phyloP scores from a whole-genome alignment of 2,113 vertebrate genomes.

The Urocitellus parryii region DNA sequence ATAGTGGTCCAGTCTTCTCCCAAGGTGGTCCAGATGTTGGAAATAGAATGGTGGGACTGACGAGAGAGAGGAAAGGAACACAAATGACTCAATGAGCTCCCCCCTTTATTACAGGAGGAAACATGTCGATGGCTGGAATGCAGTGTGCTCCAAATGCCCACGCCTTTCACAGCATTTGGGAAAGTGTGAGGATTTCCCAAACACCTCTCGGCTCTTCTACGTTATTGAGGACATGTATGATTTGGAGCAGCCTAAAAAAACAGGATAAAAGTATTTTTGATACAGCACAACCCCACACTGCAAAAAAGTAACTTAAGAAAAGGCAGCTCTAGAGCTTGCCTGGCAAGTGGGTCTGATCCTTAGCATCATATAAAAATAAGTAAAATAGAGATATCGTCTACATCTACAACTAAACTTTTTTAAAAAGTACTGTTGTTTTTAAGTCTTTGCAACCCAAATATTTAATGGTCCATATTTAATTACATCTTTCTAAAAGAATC shows the following conservation, averaged over 20 bases:
- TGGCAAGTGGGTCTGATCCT: too few species aligned
- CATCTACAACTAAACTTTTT: too few species aligned
- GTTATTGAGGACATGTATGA: not conserved
- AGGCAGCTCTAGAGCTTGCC: too few species aligned
- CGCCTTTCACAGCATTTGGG: not conserved
- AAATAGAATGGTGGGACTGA: slow-evolving; percentile 95
- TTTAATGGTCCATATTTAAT: not conserved
- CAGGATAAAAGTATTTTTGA: not conserved
- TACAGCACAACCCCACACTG: not conserved
- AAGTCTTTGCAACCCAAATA: not conserved
- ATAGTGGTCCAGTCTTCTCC: slow-evolving; percentile 93
- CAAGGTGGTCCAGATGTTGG: slow-evolving; percentile 97
- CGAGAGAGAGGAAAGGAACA: slow-evolving; percentile 49
- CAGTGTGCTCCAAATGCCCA: not conserved
- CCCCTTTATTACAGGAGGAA: not conserved
- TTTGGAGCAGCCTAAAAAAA: not conserved
- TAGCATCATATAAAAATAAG: too few species aligned
- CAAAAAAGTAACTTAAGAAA: too few species aligned
- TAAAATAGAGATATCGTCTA: too few species aligned
- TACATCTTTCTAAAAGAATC: not conserved
- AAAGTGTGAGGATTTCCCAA: slow-evolving; percentile 2
- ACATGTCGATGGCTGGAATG: not conserved
- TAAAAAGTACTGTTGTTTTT: not conserved
- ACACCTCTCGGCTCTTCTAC: not conserved
- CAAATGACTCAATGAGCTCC: not conserved